Percentiles rank a stretch among this genome's conserved stretches.
Evolutionary conservation across 2,797 vertebrate species (phyloP).

Genomic region (Danio tinwini): DNA sequence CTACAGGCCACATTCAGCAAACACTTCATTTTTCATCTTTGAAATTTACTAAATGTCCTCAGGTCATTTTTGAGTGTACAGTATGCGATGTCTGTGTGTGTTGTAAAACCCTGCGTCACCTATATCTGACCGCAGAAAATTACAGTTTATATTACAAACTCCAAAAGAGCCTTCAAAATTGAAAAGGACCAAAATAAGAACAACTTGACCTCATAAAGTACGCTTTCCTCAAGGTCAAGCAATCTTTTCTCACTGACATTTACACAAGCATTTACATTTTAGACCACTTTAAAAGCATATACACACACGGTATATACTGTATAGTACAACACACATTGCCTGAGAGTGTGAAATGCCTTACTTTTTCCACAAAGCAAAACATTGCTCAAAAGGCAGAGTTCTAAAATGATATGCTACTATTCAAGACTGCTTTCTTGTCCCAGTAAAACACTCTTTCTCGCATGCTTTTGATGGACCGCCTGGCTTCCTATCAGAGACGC

Average conservation of each 20-base stretch:
- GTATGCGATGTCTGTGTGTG: not conserved
- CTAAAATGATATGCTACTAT: constrained; percentile 32
- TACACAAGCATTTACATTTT: not conserved
- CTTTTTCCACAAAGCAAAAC: not conserved
- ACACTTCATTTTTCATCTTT: not conserved
- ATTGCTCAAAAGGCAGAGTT: constrained; percentile 14
- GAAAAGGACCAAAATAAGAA: not conserved
- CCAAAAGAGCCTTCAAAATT: not conserved
- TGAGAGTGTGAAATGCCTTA: not conserved
- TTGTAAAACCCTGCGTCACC: not conserved
- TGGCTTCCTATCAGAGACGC: constrained; percentile 28
- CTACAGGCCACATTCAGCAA: not conserved
- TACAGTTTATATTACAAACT: not conserved
- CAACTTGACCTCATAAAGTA: not conserved
- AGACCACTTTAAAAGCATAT: constrained; percentile 11
- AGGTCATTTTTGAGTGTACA: not conserved
- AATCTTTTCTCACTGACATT: not conserved
- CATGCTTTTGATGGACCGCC: constrained; percentile 29
- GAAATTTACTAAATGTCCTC: not conserved
- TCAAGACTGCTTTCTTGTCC: constrained; percentile 14
- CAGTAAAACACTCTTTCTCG: constrained; percentile 22
- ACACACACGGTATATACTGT: not conserved
- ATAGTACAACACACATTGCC: not conserved
- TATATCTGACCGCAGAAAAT: not conserved
- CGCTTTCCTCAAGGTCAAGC: constrained; percentile 1